phyloP scores from a whole-genome alignment of 2,797 vertebrate species.

The Chelonia mydas region DNA sequence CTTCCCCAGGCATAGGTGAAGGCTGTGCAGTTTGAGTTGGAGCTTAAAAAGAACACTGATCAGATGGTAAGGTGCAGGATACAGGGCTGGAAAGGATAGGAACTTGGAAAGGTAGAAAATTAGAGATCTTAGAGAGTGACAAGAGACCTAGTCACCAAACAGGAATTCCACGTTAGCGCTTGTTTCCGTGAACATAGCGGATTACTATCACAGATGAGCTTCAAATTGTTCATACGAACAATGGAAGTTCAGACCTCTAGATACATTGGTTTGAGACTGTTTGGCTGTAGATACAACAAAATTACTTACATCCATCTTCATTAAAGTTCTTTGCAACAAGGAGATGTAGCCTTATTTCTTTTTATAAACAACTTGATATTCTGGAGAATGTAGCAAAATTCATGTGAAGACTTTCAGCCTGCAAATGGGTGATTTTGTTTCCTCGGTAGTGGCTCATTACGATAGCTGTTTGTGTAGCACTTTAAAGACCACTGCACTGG shows the following conservation, averaged over 20 bases:
- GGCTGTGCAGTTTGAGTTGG: background rate
- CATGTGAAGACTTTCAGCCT: background rate
- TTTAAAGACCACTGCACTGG: background rate
- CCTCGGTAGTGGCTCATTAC: background rate
- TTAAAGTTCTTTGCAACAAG: background rate
- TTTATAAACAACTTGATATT: background rate
- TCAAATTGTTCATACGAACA: background rate
- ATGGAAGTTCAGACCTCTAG: background rate
- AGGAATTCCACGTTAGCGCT: background rate
- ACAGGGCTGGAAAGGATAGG: background rate
- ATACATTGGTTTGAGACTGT: background rate
- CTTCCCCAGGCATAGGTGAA: background rate
- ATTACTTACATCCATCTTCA: background rate
- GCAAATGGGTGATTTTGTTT: fast-evolving
- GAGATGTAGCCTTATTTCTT: background rate
- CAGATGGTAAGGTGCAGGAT: background rate
- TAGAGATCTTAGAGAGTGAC: background rate
- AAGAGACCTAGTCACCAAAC: background rate
- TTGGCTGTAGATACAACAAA: background rate
- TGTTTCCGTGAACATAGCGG: fast-evolving
- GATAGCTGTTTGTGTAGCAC: background rate
- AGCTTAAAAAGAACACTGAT: background rate
- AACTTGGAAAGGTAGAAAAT: background rate
- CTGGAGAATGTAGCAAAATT: background rate
- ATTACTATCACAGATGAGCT: background rate